Percentiles rank a stretch among this genome's conserved stretches.
Evolutionary conservation across 2,888 invertebrate genomes (phyloP).

Genomic region (Bruchidius siliquastri): DNA sequence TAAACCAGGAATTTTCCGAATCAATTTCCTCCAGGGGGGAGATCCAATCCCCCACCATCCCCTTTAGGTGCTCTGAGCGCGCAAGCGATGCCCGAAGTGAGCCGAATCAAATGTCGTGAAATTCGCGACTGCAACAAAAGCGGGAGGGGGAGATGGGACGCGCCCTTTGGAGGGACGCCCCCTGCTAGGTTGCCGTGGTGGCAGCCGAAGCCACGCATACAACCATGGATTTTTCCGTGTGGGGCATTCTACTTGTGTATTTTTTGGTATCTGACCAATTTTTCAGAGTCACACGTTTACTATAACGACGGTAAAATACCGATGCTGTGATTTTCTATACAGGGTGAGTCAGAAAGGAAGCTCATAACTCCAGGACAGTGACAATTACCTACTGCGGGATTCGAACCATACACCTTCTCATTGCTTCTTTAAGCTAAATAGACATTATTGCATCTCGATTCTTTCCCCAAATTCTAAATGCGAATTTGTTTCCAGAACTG

Average conservation of each 20-base stretch:
- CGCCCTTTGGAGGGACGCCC: constrained; percentile 1
- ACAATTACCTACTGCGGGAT: too few species aligned
- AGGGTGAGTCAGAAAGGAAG: too few species aligned
- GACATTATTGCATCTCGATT: too few species aligned
- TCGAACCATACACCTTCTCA: too few species aligned
- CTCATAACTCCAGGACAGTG: too few species aligned
- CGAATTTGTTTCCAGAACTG: too few species aligned
- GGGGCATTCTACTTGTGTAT: not conserved
- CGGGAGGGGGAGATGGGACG: not conserved
- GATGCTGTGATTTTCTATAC: too few species aligned
- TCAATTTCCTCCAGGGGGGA: not conserved
- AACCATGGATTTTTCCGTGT: not conserved
- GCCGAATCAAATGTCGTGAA: constrained; percentile 20
- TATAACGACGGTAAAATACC: too few species aligned
- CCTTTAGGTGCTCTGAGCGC: not conserved
- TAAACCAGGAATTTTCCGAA: not conserved
- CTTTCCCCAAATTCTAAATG: too few species aligned
- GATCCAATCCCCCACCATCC: not conserved
- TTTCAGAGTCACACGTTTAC: too few species aligned
- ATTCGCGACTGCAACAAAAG: not conserved
- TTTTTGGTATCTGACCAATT: too few species aligned
- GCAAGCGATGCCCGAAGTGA: constrained; percentile 14
- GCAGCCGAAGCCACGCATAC: not conserved
- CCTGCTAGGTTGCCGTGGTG: constrained; percentile 2
- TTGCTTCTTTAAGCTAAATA: too few species aligned